These are phyloP conservation scores for Masticophis lateralis DNA, from an alignment of 2,797 vertebrate species.

Conservation along the genomic window DNA sequence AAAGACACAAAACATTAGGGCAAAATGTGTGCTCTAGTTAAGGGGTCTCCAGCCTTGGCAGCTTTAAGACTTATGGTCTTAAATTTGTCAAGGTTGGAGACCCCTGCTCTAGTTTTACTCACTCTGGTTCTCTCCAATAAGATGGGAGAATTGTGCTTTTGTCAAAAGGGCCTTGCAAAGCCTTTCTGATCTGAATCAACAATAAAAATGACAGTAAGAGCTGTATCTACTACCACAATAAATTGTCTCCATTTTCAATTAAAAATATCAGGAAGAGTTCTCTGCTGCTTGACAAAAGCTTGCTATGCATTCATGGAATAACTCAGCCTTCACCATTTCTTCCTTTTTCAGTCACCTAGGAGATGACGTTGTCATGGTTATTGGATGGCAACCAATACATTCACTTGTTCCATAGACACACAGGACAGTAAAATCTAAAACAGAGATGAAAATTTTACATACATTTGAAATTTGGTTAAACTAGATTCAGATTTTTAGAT, in stretches of 20 bases:
- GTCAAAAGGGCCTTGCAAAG: background rate
- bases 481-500: background rate
- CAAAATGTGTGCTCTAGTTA: background rate
- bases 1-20: background rate
- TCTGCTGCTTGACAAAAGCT: conserved; percentile 5
- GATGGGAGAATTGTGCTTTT: background rate
- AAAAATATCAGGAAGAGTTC: background rate
- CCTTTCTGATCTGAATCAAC: background rate
- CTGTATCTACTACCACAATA: background rate
- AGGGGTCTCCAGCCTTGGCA: too few species aligned
- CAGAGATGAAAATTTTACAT: background rate
- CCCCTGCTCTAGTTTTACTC: background rate
- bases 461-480: background rate
- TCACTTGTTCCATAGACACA: background rate
- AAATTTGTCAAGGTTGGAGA: too few species aligned
- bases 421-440: background rate
- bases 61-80: too few species aligned
- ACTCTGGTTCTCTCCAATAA: background rate
- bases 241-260: background rate
- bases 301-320: background rate
- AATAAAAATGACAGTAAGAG: fast-evolving
- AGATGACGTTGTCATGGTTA: background rate
- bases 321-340: background rate
- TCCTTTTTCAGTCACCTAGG: background rate
- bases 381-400: background rate